A percentile compares a stretch with the other conserved stretches of the same genome.
Evolutionary conservation across 2,888 invertebrate species (phyloP).

Genomic region (Napeogenes sylphis): DNA sequence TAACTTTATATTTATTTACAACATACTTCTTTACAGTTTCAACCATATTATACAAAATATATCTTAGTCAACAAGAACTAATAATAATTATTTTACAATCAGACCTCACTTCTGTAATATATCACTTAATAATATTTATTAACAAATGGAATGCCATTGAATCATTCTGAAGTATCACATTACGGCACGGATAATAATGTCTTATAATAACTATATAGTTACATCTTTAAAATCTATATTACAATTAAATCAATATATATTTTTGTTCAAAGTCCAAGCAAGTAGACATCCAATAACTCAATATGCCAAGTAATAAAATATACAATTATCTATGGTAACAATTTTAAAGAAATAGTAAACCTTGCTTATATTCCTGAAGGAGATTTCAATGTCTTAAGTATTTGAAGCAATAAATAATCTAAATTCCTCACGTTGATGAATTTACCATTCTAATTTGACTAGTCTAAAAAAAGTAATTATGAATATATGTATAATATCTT

Average conservation of each 20-base stretch:
- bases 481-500: conserved; percentile 39
- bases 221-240: conserved; percentile 15
- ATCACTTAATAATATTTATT: conserved; percentile 51
- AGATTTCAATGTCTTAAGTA: conserved; percentile 20
- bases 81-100: conserved; percentile 72
- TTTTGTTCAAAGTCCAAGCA: conserved; percentile 15
- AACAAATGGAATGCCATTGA: conserved; percentile 59
- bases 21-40: conserved; percentile 72
- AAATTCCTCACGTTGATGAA: conserved; percentile 53
- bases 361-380: not conserved
- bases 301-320: conserved; percentile 23
- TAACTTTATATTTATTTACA: conserved; percentile 76
- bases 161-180: conserved; percentile 64
- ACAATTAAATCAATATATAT: conserved; percentile 8
- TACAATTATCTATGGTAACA: conserved; percentile 68
- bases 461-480: conserved; percentile 58
- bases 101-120: conserved; percentile 63
- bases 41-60: conserved; percentile 74
- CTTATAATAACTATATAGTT: conserved; percentile 37
- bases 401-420: conserved; percentile 66
- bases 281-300: conserved; percentile 10
- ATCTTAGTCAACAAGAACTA: conserved; percentile 71
- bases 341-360: conserved; percentile 44
- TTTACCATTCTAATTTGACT: conserved; percentile 70
- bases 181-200: conserved; percentile 50